phyloP scores from a whole-genome alignment of 2,113 vertebrate genomes.

The Ginglymostoma cirratum region DNA sequence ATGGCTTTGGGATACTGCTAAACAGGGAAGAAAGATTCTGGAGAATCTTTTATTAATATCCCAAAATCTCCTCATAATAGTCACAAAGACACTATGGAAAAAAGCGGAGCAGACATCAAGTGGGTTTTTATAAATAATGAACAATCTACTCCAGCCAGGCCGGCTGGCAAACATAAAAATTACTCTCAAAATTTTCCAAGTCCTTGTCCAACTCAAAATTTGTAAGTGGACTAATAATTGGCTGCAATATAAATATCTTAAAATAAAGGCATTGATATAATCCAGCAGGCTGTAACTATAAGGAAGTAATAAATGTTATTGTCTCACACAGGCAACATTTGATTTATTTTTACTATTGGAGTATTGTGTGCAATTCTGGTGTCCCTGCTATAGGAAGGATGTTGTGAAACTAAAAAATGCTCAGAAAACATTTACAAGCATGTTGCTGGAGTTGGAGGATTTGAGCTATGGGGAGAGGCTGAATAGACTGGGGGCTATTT shows the following conservation, averaged over 20 bases:
- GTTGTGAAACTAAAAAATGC: too few relatives aligned
- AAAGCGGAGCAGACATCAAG: neutral
- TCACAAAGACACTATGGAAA: neutral
- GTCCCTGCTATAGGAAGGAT: too few relatives aligned
- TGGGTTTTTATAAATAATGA: neutral
- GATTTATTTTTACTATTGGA: neutral
- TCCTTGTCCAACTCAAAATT: neutral
- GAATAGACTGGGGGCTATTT: too few relatives aligned
- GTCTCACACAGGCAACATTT: neutral
- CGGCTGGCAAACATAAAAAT: neutral
- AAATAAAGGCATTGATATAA: neutral
- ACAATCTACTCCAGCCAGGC: neutral
- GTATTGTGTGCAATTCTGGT: too few relatives aligned
- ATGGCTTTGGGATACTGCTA: neutral
- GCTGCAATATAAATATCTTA: neutral
- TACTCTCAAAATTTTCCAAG: neutral
- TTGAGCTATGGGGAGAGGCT: too few relatives aligned
- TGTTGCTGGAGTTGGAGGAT: too few relatives aligned
- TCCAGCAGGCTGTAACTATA: neutral
- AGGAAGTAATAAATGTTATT: neutral
- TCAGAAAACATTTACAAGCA: too few relatives aligned
- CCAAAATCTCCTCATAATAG: neutral
- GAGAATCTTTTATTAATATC: too few relatives aligned
- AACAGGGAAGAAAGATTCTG: neutral
- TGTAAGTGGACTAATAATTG: neutral